Evolutionary conservation across 2,113 vertebrate species (phyloP).

Genomic region (Cyphomyrus discorhynchus): DNA sequence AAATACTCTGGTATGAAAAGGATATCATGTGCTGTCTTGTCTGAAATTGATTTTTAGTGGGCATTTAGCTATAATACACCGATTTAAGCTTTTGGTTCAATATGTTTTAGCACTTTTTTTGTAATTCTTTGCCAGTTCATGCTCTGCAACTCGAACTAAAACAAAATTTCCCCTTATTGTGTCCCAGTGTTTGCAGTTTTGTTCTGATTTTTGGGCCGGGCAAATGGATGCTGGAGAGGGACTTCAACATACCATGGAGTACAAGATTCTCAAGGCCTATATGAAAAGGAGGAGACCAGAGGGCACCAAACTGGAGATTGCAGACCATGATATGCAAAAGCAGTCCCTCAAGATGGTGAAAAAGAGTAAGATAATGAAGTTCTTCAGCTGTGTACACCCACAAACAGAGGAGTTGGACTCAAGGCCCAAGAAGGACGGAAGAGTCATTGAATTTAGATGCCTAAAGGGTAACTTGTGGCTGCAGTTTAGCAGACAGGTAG

Average conservation of each 20-base stretch:
- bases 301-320: fast-evolving
- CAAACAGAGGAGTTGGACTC: neutral
- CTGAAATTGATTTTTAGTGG: neutral
- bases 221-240: neutral
- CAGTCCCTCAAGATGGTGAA: conserved; percentile 22
- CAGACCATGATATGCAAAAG: neutral
- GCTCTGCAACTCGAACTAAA: neutral
- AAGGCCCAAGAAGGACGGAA: neutral
- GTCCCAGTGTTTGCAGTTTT: neutral
- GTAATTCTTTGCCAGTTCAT: neutral
- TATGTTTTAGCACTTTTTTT: neutral
- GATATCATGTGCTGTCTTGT: neutral
- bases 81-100: neutral
- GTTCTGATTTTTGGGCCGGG: no score
- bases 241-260: conserved; percentile 42
- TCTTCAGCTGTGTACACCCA: conserved; percentile 38
- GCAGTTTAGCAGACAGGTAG: neutral
- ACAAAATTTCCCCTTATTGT: neutral
- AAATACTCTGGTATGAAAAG: neutral
- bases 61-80: neutral
- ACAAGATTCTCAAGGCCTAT: conserved; percentile 48
- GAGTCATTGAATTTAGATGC: neutral
- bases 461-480: neutral
- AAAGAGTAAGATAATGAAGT: neutral
- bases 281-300: conserved; percentile 23